These are phyloP conservation scores for Fabriciana adippe DNA, from an alignment of 2,888 invertebrate species.

Conservation along the genomic window DNA sequence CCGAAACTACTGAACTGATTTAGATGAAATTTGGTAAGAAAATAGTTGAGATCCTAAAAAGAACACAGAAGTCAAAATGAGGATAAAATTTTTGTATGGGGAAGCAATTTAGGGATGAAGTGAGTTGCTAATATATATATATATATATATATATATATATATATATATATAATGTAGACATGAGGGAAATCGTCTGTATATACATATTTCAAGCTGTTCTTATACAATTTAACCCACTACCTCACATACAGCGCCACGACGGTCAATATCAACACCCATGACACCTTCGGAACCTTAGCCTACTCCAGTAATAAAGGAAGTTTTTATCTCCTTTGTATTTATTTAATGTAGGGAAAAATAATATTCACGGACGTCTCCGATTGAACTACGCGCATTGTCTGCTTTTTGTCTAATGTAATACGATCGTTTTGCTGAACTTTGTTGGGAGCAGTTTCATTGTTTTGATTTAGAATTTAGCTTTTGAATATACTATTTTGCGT, in stretches of 20 bases:
- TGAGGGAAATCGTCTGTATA: too few species aligned
- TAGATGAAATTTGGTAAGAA: too few species aligned
- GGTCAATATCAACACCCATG: slow-evolving; percentile 15
- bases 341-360: slow-evolving; percentile 41
- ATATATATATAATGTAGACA: too few species aligned
- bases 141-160: too few species aligned
- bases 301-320: slow-evolving; percentile 69
- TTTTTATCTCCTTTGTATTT: slow-evolving; percentile 57
- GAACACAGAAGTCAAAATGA: too few species aligned
- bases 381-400: slow-evolving; percentile 20
- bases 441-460: slow-evolving; percentile 5
- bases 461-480: slow-evolving; percentile 11
- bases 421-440: slow-evolving; percentile 19
- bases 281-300: slow-evolving; percentile 37
- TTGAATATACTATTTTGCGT: not conserved
- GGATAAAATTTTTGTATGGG: too few species aligned
- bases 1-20: too few species aligned
- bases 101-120: too few species aligned
- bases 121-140: too few species aligned
- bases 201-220: too few species aligned
- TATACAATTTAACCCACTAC: too few species aligned
- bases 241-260: not conserved
- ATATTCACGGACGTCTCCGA: slow-evolving; percentile 25
- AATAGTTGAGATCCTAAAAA: too few species aligned
- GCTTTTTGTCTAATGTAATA: slow-evolving; percentile 27